A percentile compares a stretch with the other conserved stretches of the same genome.
Conservation (phyloP, 2,888 invertebrate genomes). For the Harpagoxenus sublaevis region DNA sequence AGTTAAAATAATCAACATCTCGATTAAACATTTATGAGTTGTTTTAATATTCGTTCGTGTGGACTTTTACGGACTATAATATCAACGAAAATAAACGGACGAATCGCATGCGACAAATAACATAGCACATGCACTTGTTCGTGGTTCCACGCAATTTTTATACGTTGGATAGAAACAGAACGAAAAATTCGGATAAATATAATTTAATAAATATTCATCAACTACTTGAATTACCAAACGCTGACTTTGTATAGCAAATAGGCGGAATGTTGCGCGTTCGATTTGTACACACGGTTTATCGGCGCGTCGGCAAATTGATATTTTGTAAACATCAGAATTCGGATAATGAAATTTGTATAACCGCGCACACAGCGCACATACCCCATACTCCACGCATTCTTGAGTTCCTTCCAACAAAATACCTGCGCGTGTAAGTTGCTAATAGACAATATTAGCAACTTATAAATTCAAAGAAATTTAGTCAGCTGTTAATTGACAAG, state of each 20-base stretch:
- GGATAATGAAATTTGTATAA: slow-evolving; percentile 45
- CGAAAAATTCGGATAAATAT: slow-evolving; percentile 33
- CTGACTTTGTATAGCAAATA: slow-evolving; percentile 19
- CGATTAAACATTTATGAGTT: slow-evolving; percentile 41
- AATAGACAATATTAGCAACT: not conserved
- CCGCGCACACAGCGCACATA: not conserved
- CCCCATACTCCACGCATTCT: not conserved
- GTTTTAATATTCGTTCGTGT: slow-evolving; percentile 33
- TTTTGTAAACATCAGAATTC: slow-evolving; percentile 30
- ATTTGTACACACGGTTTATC: slow-evolving; percentile 22
- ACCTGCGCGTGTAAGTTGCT: not conserved
- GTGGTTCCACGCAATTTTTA: slow-evolving; percentile 39
- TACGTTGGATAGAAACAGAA: slow-evolving; percentile 2
- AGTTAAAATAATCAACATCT: slow-evolving; percentile 31
- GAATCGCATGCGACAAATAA: slow-evolving; percentile 29
- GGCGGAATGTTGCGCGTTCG: not conserved
- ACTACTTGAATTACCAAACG: slow-evolving; percentile 33
- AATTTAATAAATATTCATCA: slow-evolving; percentile 51
- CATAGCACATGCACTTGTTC: slow-evolving; percentile 16
- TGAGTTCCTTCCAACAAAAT: not conserved
- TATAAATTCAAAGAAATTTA: not conserved
- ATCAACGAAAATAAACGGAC: slow-evolving; percentile 30
- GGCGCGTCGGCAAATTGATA: slow-evolving; percentile 29
- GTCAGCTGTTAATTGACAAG: not conserved
- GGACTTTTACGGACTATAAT: slow-evolving; percentile 10